Evolutionary conservation across 2,888 invertebrate species (phyloP).

Genomic region (Dendrolimus pini): DNA sequence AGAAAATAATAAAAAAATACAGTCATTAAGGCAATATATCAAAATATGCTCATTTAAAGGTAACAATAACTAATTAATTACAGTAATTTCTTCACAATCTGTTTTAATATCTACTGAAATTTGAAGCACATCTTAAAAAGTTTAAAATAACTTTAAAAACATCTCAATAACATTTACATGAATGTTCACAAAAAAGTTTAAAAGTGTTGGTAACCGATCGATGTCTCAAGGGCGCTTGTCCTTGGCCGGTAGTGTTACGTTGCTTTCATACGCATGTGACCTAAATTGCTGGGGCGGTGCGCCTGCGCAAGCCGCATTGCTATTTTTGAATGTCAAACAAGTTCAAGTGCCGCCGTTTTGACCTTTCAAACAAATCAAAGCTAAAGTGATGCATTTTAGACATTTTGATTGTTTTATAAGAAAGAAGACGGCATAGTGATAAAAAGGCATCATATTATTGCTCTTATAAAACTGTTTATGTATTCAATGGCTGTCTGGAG

Average conservation of each 20-base stretch:
- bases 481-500: neutral
- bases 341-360: neutral
- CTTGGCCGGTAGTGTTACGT: slow-evolving; percentile 56
- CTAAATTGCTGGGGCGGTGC: slow-evolving; percentile 47
- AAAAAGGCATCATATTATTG: no score
- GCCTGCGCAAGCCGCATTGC: slow-evolving; percentile 21
- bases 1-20: no score
- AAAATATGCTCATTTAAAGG: no score
- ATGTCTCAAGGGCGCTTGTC: slow-evolving; percentile 29
- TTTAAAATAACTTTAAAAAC: neutral
- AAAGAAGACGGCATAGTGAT: no score
- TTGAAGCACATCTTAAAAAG: no score
- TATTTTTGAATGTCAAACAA: slow-evolving; percentile 32
- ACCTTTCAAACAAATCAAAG: no score
- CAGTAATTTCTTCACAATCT: no score
- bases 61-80: no score
- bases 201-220: neutral
- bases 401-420: no score
- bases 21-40: no score
- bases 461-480: neutral
- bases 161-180: neutral
- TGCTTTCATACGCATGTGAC: slow-evolving; percentile 60
- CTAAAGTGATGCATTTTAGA: no score
- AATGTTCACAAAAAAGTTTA: neutral
- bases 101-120: no score